phyloP scores from a whole-genome alignment of 2,113 vertebrate genomes.

The Stercorarius parasiticus region DNA sequence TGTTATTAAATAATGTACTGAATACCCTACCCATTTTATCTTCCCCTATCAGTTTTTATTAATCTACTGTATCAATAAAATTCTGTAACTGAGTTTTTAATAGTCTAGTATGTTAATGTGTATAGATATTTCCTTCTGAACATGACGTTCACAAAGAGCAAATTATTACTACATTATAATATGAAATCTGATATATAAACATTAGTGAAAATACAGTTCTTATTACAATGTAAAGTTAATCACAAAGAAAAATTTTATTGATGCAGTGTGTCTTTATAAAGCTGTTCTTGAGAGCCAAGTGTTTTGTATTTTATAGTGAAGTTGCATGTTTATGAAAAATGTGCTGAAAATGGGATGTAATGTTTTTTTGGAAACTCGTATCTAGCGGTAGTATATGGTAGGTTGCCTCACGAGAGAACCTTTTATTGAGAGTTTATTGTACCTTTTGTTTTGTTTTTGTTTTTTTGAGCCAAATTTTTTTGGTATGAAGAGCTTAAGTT shows the following conservation, averaged over 20 bases:
- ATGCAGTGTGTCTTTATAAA: constrained; percentile 84
- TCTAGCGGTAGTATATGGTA: constrained; percentile 77
- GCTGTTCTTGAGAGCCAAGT: constrained; percentile 81
- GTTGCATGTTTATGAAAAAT: constrained; percentile 83
- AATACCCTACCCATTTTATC: constrained; percentile 80
- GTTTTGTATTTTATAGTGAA: constrained; percentile 83
- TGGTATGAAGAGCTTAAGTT: constrained; percentile 46
- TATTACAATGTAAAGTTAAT: constrained; percentile 79
- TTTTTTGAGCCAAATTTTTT: constrained; percentile 69
- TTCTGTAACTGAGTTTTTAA: constrained; percentile 89
- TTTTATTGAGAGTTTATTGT: constrained; percentile 79
- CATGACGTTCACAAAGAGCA: constrained; percentile 77
- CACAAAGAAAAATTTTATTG: constrained; percentile 82
- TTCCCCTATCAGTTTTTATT: constrained; percentile 85
- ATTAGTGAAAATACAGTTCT: constrained; percentile 76
- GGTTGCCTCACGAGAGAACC: constrained; percentile 72
- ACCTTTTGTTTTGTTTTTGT: constrained; percentile 70
- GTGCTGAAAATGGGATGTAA: constrained; percentile 79
- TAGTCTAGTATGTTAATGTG: constrained; percentile 83
- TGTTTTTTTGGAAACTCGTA: constrained; percentile 78
- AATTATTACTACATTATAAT: constrained; percentile 78
- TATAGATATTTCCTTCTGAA: constrained; percentile 79
- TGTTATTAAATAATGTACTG: constrained; percentile 85
- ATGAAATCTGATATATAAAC: constrained; percentile 78
- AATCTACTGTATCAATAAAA: constrained; percentile 95